Conservation (phyloP, 2,797 vertebrate genomes). For the Acrossocheilus wenchowensis region DNA sequence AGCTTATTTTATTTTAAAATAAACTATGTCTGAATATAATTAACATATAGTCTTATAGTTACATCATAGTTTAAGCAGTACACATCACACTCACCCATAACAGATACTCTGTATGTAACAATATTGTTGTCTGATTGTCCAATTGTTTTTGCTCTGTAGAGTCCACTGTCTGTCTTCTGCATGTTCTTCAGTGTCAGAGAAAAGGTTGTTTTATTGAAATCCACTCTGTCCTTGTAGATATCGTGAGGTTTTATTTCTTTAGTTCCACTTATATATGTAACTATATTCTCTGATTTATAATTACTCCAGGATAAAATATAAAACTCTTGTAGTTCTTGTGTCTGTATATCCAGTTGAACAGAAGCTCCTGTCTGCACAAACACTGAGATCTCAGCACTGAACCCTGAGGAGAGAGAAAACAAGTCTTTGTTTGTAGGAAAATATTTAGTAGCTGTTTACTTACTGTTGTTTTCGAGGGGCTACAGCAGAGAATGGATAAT, state of each 20-base stretch:
- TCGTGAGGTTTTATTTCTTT: fast-evolving
- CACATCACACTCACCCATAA: constrained; percentile 51
- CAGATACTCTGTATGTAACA: constrained; percentile 25
- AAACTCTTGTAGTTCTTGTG: fast-evolving
- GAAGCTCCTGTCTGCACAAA: constrained; percentile 47
- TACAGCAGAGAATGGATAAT: no score
- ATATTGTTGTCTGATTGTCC: fast-evolving
- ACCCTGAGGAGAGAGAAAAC: background rate
- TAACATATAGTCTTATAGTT: background rate
- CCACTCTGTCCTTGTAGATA: background rate
- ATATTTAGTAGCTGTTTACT: background rate
- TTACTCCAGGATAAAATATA: fast-evolving
- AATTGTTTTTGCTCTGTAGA: background rate
- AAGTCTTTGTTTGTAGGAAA: fast-evolving
- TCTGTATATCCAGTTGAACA: constrained; percentile 17
- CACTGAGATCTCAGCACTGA: background rate
- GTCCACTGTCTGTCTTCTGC: no score
- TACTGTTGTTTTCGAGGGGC: background rate
- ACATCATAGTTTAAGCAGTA: background rate
- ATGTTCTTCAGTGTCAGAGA: constrained; percentile 41
- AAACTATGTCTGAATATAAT: background rate
- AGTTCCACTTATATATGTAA: fast-evolving
- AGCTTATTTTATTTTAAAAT: no score
- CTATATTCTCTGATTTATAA: background rate
- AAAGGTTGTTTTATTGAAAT: background rate